Percentiles rank a stretch among this genome's conserved stretches.
Conservation (phyloP, 2,797 vertebrate species). For the Phataginus tetradactyla region DNA sequence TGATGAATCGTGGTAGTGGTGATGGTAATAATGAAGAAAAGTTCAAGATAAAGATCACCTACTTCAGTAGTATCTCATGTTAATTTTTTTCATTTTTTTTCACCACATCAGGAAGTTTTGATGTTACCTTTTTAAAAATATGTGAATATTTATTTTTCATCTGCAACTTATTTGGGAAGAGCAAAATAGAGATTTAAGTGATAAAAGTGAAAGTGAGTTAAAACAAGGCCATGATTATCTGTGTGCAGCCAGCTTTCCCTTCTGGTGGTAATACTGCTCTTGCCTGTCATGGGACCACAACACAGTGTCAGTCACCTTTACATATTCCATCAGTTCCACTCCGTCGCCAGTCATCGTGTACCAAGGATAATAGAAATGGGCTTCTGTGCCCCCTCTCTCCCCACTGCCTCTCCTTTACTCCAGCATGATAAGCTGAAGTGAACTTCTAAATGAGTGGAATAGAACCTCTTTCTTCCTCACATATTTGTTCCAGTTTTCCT, state of each 20-base stretch:
- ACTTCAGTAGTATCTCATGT: not conserved
- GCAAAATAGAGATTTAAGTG: not conserved
- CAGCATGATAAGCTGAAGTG: not conserved
- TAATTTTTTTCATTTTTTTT: not conserved
- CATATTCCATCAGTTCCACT: not conserved
- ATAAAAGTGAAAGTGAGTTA: constrained; percentile 28
- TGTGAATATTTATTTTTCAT: not conserved
- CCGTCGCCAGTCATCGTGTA: not conserved
- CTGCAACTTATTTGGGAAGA: not conserved
- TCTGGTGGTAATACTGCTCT: not conserved
- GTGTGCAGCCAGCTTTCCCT: not conserved
- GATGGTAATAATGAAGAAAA: not conserved
- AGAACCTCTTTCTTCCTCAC: not conserved
- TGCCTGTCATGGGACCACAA: not conserved
- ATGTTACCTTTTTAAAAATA: not conserved
- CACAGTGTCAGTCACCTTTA: not conserved
- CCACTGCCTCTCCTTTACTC: not conserved
- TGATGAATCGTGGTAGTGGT: not conserved
- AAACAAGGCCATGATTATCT: not conserved
- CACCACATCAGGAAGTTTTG: not conserved
- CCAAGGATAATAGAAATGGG: not conserved
- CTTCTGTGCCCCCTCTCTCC: not conserved
- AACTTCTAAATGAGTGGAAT: not conserved
- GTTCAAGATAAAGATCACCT: not conserved
- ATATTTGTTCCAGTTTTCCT: not conserved